phyloP scores from a whole-genome alignment of 2,113 vertebrate species.

The Pseudorectes ferrugineus region DNA sequence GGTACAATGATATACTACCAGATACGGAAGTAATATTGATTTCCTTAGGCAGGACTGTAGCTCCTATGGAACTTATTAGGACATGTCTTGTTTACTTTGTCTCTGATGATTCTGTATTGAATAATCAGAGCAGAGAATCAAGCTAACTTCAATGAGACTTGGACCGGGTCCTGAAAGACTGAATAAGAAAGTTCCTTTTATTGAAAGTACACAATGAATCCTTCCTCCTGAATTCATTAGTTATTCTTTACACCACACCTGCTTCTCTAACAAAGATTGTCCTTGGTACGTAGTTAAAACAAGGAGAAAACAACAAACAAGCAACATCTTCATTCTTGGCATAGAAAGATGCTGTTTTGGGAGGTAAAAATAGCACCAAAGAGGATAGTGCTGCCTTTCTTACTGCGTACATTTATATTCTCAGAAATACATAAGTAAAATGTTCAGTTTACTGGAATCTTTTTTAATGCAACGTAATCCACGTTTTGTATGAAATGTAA shows the following conservation, averaged over 20 bases:
- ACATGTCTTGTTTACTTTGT: constrained; percentile 13
- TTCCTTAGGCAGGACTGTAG: not conserved
- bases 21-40: not conserved
- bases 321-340: not conserved
- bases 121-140: constrained; percentile 24
- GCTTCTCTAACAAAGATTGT: not conserved
- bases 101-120: constrained; percentile 8
- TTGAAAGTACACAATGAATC: not conserved
- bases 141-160: constrained; percentile 9
- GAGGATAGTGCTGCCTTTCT: not conserved
- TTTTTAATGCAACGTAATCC: not conserved
- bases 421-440: not conserved
- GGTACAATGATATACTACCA: not conserved
- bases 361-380: not conserved
- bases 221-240: not conserved
- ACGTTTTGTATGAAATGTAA: not conserved
- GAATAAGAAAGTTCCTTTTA: constrained; percentile 31
- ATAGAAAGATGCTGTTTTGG: not conserved
- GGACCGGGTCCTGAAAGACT: not conserved
- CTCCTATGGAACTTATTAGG: not conserved
- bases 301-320: constrained; percentile 3
- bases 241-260: not conserved
- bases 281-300: not conserved
- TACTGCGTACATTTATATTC: not conserved
- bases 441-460: not conserved